Base-by-base conservation (phyloP, 2,888 invertebrate genomes). In the Platycheirus albimanus region DNA sequence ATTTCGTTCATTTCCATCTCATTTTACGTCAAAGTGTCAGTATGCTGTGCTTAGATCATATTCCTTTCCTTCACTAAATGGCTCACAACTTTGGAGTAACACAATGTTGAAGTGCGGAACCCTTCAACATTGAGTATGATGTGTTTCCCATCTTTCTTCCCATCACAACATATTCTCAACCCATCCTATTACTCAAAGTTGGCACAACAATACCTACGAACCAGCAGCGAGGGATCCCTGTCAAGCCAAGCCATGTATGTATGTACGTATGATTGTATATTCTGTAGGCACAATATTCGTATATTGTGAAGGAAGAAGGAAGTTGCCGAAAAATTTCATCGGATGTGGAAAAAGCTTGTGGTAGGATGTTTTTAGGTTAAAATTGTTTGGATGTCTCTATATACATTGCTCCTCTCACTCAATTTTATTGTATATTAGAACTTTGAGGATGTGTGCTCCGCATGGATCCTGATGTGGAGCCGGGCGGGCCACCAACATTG, bases 11-110 rank as follows among this genome's bases (percentile, higher is more conserved):
- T 54, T 74, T 77, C 70, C 64, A 38, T 58, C 66, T 64, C 45
- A 64, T 75, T 80, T 70, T 58, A 64, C 66, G 72, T 66, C 72
- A 78, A 78, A 78, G 72, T 78, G 71, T 72, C 78, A 72, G 72
- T 58, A 47, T 51, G 51, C 19, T 61, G 49, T 24, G 28, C 47
- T 58, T 47, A 74, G 47, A 74, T 63, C 74, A 74, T 63, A 47
- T 54, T 64, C 15, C 17, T 30, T 54, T 64, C 15, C 17, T 30
- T 10, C 41, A 45, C 54, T 28, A 43, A 19, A 52, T 30, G 30
- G 38, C 66, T 52, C 33, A 43, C 45, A 54, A 54, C 24, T 61
- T 61, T 61, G 51, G 49, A 45, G 2, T 45, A 8, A 47, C 41
- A 45, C 11, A 49, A 8, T 58, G 56, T 47, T 19, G 15, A 63